These are phyloP conservation scores for Danionella dracula DNA, from an alignment of 2,797 vertebrate genomes.

Conservation along the genomic window DNA sequence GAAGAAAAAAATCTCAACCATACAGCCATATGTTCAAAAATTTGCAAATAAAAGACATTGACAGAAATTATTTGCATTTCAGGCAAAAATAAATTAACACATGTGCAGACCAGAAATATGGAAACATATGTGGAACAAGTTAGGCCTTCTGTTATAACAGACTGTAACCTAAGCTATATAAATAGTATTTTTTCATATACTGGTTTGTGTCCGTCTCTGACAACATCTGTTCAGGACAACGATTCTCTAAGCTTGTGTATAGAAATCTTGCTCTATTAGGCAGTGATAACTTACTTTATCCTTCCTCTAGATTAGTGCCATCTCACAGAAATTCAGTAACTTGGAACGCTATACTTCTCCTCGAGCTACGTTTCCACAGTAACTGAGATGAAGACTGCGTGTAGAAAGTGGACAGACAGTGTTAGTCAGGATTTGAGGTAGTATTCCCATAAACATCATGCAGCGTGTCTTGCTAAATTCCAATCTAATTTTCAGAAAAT, in stretches of 20 bases:
- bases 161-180: too few relatives aligned
- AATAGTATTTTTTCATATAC: too few relatives aligned
- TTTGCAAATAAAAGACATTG: too few relatives aligned
- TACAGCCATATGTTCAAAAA: too few relatives aligned
- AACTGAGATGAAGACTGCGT: conserved; percentile 5
- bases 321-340: too few relatives aligned
- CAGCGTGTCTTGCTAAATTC: conserved; percentile 4
- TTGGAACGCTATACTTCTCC: too few relatives aligned
- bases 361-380: too few relatives aligned
- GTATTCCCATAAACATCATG: conserved; percentile 24
- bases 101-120: too few relatives aligned
- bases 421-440: conserved; percentile 11
- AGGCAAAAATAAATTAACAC: too few relatives aligned
- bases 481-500: conserved; percentile 6
- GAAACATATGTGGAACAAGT: too few relatives aligned
- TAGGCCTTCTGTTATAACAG: too few relatives aligned
- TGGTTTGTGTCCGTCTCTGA: conserved; percentile 19
- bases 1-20: too few relatives aligned
- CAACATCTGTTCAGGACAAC: conserved; percentile 20
- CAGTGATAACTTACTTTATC: conserved; percentile 28
- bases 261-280: conserved; percentile 13
- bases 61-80: background rate
- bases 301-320: conserved; percentile 1
- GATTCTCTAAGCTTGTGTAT: conserved; percentile 3
- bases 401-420: conserved; percentile 1